A percentile compares a stretch with the other conserved stretches of the same genome.
Conservation (phyloP, 2,797 vertebrate genomes). For the Leucoraja ocellata region DNA sequence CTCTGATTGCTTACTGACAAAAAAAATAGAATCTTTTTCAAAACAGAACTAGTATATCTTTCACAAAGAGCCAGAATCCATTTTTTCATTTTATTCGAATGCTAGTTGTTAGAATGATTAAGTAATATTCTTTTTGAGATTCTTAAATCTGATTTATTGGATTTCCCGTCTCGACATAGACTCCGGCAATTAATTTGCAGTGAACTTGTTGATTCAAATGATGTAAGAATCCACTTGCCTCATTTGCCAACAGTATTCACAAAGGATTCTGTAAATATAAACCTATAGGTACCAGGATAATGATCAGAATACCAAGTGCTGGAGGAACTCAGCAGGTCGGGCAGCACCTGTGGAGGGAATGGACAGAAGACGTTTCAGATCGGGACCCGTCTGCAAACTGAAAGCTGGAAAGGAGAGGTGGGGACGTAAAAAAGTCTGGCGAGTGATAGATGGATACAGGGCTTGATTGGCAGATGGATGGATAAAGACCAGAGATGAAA, state of each 20-base stretch:
- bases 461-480: too few relatives aligned
- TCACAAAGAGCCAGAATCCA: not conserved
- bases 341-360: too few relatives aligned
- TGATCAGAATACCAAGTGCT: not conserved
- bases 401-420: too few relatives aligned
- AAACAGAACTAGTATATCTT: not conserved
- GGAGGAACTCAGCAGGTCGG: too few relatives aligned
- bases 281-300: not conserved
- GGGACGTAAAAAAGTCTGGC: too few relatives aligned
- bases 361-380: too few relatives aligned
- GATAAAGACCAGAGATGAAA: too few relatives aligned
- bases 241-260: not conserved
- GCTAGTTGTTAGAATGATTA: conserved; percentile 47
- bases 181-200: conserved; percentile 53
- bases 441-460: too few relatives aligned
- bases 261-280: not conserved
- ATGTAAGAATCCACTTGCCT: conserved; percentile 45
- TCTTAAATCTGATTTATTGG: conserved; percentile 50
- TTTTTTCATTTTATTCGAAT: conserved; percentile 41
- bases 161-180: conserved; percentile 44
- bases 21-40: not conserved
- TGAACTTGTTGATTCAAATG: conserved; percentile 50
- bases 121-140: conserved; percentile 47
- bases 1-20: conserved; percentile 26
- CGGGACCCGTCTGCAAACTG: too few relatives aligned